phyloP scores from a whole-genome alignment of 2,797 vertebrate genomes.

The Pelobates cultripes region DNA sequence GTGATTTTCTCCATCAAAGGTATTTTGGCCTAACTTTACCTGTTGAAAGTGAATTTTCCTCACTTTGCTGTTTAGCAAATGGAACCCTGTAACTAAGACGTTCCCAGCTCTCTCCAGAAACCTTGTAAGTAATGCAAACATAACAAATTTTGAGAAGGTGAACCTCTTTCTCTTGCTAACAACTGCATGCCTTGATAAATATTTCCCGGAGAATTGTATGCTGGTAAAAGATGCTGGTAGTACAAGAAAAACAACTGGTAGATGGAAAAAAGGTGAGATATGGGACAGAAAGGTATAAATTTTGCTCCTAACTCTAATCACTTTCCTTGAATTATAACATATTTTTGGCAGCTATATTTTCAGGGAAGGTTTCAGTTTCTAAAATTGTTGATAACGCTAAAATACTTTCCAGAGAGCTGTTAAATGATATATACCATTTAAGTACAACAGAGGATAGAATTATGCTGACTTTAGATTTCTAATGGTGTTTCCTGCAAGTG shows the following conservation, averaged over 20 bases:
- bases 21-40: too few relatives aligned
- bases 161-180: slow-evolving; percentile 34
- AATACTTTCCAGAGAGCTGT: slow-evolving; percentile 60
- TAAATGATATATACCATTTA: slow-evolving; percentile 68
- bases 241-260: slow-evolving; percentile 32
- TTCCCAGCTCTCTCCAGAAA: neutral
- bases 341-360: slow-evolving; percentile 52
- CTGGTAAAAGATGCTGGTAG: slow-evolving; percentile 38
- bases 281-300: slow-evolving; percentile 50
- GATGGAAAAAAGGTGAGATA: slow-evolving; percentile 49
- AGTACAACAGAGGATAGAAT: slow-evolving; percentile 63
- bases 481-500: slow-evolving; percentile 61
- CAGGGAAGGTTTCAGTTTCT: slow-evolving; percentile 45
- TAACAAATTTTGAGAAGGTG: slow-evolving; percentile 5
- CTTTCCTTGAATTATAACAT: slow-evolving; percentile 43
- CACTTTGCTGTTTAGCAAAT: too few relatives aligned
- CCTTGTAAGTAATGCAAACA: slow-evolving; percentile 24
- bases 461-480: slow-evolving; percentile 68
- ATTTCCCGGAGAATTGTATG: slow-evolving; percentile 27
- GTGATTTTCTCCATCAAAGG: too few relatives aligned
- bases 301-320: slow-evolving; percentile 46
- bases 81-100: neutral
- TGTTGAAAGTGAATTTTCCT: too few relatives aligned
- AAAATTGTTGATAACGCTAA: slow-evolving; percentile 56
- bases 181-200: slow-evolving; percentile 47